phyloP scores from a whole-genome alignment of 2,113 vertebrate species.

The Poicephalus meyeri region DNA sequence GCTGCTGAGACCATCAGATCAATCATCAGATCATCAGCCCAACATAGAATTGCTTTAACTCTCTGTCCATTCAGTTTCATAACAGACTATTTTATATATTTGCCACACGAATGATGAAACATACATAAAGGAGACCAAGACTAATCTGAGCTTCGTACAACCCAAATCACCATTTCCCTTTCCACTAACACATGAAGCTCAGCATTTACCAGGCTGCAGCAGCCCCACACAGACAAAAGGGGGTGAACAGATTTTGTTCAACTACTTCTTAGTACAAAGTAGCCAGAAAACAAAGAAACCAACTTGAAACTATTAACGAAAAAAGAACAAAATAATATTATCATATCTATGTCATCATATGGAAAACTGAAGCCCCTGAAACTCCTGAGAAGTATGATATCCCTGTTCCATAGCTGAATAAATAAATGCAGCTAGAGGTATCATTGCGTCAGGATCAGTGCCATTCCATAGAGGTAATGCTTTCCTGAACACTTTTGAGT shows the following conservation, averaged over 20 bases:
- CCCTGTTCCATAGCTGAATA: not conserved
- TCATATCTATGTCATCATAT: not conserved
- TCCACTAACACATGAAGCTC: not conserved
- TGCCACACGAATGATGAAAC: rapidly evolving
- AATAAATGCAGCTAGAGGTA: not conserved
- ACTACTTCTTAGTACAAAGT: not conserved
- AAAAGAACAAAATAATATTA: rapidly evolving
- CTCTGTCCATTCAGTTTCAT: not conserved
- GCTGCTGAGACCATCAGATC: not conserved
- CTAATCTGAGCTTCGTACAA: not conserved
- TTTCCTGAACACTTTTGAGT: not conserved
- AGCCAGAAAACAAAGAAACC: not conserved
- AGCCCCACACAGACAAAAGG: not conserved
- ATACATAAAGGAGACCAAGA: not conserved
- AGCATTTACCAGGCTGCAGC: not conserved
- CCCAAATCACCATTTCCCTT: not conserved
- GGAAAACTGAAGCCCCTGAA: not conserved
- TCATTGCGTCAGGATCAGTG: not conserved
- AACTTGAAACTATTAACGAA: not conserved
- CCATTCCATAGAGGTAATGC: not conserved
- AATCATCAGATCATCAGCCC: not conserved
- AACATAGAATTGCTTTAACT: not conserved
- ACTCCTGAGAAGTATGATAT: not conserved
- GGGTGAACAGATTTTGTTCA: not conserved
- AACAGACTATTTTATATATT: not conserved